phyloP scores from a whole-genome alignment of 2,888 invertebrate genomes.

The Amblyjoppa fuscipennis region DNA sequence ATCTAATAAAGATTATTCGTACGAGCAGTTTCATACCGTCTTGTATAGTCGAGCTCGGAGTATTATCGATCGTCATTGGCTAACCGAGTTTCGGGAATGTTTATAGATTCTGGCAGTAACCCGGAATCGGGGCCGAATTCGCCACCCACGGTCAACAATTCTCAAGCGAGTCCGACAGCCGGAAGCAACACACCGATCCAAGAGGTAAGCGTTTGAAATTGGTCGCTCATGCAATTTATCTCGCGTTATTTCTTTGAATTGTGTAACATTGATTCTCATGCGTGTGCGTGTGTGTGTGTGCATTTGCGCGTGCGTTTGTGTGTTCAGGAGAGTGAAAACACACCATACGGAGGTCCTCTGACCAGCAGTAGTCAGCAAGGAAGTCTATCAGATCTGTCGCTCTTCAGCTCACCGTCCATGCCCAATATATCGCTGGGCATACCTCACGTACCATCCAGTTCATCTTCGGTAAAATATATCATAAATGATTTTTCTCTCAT shows the following conservation, averaged over 20 bases:
- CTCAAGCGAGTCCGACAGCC: constrained; percentile 89
- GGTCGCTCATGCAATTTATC: neutral
- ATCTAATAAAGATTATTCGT: constrained; percentile 13
- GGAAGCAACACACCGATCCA: constrained; percentile 90
- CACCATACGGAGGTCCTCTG: constrained; percentile 86
- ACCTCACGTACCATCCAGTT: constrained; percentile 88
- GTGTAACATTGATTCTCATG: neutral
- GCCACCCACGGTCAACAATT: constrained; percentile 88
- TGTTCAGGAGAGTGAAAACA: constrained; percentile 90
- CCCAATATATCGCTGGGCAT: constrained; percentile 98
- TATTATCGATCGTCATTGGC: neutral
- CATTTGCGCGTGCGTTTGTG: constrained; percentile 49
- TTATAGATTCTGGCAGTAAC: constrained; percentile 88
- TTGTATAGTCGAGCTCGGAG: constrained; percentile 5
- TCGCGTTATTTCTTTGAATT: neutral
- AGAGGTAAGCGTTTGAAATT: constrained; percentile 85
- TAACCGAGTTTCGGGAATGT: constrained; percentile 59
- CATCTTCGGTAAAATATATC: constrained; percentile 80
- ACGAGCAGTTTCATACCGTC: neutral
- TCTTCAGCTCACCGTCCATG: constrained; percentile 98
- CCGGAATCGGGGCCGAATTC: constrained; percentile 92
- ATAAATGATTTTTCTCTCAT: neutral
- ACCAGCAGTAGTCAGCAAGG: constrained; percentile 88
- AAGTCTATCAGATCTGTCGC: constrained; percentile 90
- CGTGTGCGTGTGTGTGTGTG: constrained; percentile 31